Base-by-base conservation (phyloP, 2,888 invertebrate genomes). In the Hypselothyrea guttata region DNA sequence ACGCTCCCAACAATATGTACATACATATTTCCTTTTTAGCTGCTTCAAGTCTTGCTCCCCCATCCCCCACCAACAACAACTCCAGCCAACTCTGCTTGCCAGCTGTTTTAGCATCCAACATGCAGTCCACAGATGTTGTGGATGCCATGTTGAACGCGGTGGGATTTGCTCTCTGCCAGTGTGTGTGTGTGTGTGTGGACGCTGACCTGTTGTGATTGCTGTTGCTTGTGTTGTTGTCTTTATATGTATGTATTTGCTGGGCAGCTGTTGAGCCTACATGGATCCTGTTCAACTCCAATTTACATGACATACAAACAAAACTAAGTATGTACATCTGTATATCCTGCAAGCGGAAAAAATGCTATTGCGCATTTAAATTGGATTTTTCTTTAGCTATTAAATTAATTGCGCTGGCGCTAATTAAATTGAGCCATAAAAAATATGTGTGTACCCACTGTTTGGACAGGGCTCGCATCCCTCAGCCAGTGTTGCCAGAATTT, bases 261-360 rank as follows among this genome's bases (percentile, higher is more conserved):
- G 57, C 70, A 71, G 70, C 70, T 71, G 70, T 71, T 71, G 70
- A 71, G 70, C 69, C 74, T 74, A 38, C 42, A 41, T 58, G 57
- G 70, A 69, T 74, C 64, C 70, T 74, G 74, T 63, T 69, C 52
- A 57, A 30, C 48, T 62, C 44, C 45, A 63, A 45, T 56, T 34
- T 35, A 54, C 47, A 18, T 30, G 28, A 27, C 16, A 46, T 27
- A 30, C 27, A 28, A 27, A 30, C n/a, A 28, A 22, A 12, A 9
- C n/a, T 44, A 35, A 7, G 9, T 30, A 27, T 12, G 11, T 9
- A 12, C 34, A 34, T 47, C 27, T 12, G 18, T 45, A 54, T 59
- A 59, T 83, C 67, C 77, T 77, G 71, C 56, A 78, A 78, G n/a
- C n/a, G n/a, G n/a, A n/a, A n/a, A n/a, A n/a, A 82, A 62, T 64